Base-by-base conservation (phyloP, 2,797 vertebrate genomes). In the Tenualosa thibaudeaui region DNA sequence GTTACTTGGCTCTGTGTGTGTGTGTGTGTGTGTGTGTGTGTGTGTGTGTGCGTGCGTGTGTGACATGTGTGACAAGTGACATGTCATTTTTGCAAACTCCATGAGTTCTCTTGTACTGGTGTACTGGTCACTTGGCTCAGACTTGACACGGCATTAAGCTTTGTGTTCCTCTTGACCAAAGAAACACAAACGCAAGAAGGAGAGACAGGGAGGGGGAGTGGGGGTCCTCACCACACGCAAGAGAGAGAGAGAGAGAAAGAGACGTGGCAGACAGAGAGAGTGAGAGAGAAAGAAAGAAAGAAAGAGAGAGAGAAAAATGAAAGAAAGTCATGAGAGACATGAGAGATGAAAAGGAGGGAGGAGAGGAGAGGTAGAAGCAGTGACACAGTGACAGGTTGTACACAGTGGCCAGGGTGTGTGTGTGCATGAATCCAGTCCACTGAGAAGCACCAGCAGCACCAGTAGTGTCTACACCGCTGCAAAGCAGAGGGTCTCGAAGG, bases 181-280 rank as follows among this genome's bases (percentile, higher is more conserved):
- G 51, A 53, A 53, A 53, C 51, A 53, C 9, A 13, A 13, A 19
- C 17, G 58, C 58, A 26, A 22, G 60, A 26, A 7, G 60, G n/a
- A 24, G 12, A 53, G 51, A 12, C 51, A 60, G 58, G 58, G 5
- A 60, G 31, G 31, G 31, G 31, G 31, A 1, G 31, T 7, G 46
- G n/a, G 24, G 26, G 31, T 24, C 60, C 26, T 65, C 8, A 65
- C n/a, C 17, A 9, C 58, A 22, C 15, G 5, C 19, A 19, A 62
- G 60, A 65, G 46, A 46, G 43, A 60, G 81, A 50, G 82, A 60
- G 53, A 82, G 54, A 83, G 37, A 62, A 6, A 83, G 82, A 62
- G 37, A 22, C 2, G 60, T 24, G 60, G 24, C n/a, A 65, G 60
- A 26, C 3, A 65, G 60, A 8, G n/a, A 65, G 60, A 65, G n/a